Evolutionary conservation across 1,140 invertebrate genomes (phyloP), one percentile per base, ranked within the genome.

Genomic region (Lucilia cuprina): DNA sequence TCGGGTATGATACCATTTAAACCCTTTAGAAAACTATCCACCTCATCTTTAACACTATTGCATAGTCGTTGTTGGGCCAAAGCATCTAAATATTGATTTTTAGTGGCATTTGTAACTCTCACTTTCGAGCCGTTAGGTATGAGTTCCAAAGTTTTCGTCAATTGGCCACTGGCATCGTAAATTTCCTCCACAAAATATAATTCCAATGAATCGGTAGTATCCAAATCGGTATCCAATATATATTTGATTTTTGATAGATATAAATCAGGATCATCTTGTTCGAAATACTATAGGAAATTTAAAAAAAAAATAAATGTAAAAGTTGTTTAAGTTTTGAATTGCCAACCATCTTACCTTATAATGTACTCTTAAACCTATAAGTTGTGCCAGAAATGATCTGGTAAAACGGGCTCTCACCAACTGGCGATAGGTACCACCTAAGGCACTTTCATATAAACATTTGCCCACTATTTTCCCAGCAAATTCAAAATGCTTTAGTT

Each of bases 201-300:
- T 88, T 98, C 97, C 92, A 97, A 95, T 55, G 94, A 94, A 74
- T 96, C 95, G 13, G 89, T 91, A 17, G 90, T 86, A 89, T 94
- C 93, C 55, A 98, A 94, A 92, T 98, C 96, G 86, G 98, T 97
- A 86, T 98, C 97, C 83, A 98, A 91, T 82, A 99, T 96, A 91
- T 97, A 98, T 89, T 97, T 97, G 17, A 99, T 95, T 92, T 98
- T 98, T 14, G 95, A 95, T 82, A 97, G 92, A 91, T 97, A 98
- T 34, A 98, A 92, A 91, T 98, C 97, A 0, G 97, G 97, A 92
- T 98, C 97, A 89, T 99, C 97, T 92, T 97, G 97, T 89, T 98
- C 97, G 92, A 99, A 99, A 92, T 98, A 98, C 95, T 91, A 47
- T 3, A 77, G 17, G 9, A 14, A 70, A 25, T n/a, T n/a, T 65